Evolutionary conservation across 2,113 vertebrate genomes (phyloP), one percentile per base, ranked within the genome.

Genomic region (Otocyon megalotis): DNA sequence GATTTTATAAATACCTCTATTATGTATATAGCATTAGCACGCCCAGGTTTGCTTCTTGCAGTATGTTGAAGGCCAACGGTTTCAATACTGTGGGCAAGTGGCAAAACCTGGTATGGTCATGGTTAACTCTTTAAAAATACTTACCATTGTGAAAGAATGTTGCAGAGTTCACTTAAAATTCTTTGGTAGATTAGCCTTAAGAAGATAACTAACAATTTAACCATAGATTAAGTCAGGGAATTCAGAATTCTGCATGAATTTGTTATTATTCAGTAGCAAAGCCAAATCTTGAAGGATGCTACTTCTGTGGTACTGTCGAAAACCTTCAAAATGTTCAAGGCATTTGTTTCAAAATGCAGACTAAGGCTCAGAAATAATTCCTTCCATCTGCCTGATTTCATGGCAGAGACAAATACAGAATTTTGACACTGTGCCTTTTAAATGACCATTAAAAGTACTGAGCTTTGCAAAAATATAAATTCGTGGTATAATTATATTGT

Each of bases 141-240:
- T 98, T 98, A 98, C 98, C 98, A 72, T 79, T 22, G 48, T 48
- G 76, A 87, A 97, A 58, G 35, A 93, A 58, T 67, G 54, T 32
- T 92, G 94, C 65, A 95, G 50, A 84, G 60, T 74, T 97, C 93
- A 90, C 77, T 96, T 94, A 96, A 86, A 98, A 87, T 89, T 97
- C 96, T 83, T 95, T 94, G 80, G 88, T 62, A 97, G 83, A 63
- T 89, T 95, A 96, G 82, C 77, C 82, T 97, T 97, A 95, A 93
- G 93, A 90, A 26, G 88, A 93, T 88, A 97, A 94, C 93, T 96
- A 95, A 95, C 24, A 95, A 87, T 79, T 94, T 74, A 88, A 95
- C 71, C 43, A 97, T 79, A 93, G 76, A 89, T 84, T 77, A 95
- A 96, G 28, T 88, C 90, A 97, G 94, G 65, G 56, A 96, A 96